Conservation (phyloP, 2,888 invertebrate genomes). For the Monoplex corrugatus region DNA sequence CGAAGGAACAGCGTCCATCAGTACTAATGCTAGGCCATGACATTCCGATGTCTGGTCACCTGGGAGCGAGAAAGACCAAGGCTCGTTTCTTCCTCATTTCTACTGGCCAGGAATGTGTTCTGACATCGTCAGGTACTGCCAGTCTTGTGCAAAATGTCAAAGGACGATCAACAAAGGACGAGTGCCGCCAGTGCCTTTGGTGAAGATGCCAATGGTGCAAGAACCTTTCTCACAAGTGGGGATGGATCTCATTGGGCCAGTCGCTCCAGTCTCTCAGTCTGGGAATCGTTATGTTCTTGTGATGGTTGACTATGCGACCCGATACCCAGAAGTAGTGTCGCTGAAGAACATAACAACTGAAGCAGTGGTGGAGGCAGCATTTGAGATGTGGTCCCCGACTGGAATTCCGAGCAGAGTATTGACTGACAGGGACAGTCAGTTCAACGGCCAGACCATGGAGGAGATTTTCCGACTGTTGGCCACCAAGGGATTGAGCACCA, state of each 20-base stretch:
- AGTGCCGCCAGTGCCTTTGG: constrained; percentile 47
- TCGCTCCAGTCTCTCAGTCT: not conserved
- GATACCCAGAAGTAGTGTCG: not conserved
- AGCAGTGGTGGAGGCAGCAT: constrained; percentile 22
- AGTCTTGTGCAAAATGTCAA: constrained; percentile 55
- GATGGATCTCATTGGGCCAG: not conserved
- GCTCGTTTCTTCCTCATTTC: constrained; percentile 40
- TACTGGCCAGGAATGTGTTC: constrained; percentile 54
- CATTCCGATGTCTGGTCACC: constrained; percentile 43
- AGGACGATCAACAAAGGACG: constrained; percentile 49
- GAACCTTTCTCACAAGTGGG: not conserved
- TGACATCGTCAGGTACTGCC: constrained; percentile 50
- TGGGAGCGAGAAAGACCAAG: constrained; percentile 34
- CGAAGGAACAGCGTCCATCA: too few species aligned
- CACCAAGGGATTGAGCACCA: constrained; percentile 44
- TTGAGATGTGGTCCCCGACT: constrained; percentile 58
- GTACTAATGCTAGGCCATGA: constrained; percentile 49
- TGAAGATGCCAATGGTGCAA: constrained; percentile 49
- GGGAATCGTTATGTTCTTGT: not conserved
- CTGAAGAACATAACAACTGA: constrained; percentile 57
- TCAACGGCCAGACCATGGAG: not conserved
- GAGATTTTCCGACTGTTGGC: constrained; percentile 25
- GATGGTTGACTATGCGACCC: not conserved
- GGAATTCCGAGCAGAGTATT: constrained; percentile 60
- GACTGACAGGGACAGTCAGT: constrained; percentile 36